A percentile compares a stretch with the other conserved stretches of the same genome.
phyloP scores from a whole-genome alignment of 2,888 invertebrate genomes.

The Callimorpha dominula region DNA sequence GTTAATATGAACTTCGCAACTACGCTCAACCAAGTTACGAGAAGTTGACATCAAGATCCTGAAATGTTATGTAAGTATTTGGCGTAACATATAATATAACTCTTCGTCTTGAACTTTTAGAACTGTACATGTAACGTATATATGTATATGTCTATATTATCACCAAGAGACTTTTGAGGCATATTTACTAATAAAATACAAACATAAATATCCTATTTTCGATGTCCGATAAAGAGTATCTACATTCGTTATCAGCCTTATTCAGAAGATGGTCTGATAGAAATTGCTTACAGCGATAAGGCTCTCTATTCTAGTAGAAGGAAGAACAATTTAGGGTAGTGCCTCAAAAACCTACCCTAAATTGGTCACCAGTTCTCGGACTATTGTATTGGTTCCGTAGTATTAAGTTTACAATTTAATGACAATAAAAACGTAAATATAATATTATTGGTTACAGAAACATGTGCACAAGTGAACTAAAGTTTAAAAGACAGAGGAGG shows the following conservation, averaged over 20 bases:
- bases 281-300: neutral
- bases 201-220: too few relatives aligned
- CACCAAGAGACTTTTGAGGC: neutral
- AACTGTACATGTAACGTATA: neutral
- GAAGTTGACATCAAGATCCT: constrained; percentile 26
- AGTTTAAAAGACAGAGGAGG: neutral
- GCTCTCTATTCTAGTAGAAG: neutral
- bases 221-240: too few relatives aligned
- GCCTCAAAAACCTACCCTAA: too few relatives aligned
- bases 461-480: neutral
- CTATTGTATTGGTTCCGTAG: too few relatives aligned
- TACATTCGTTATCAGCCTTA: too few relatives aligned
- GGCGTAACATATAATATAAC: neutral
- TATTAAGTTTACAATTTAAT: too few relatives aligned
- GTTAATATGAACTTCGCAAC: constrained; percentile 47
- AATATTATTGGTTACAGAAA: neutral
- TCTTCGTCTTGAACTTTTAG: neutral
- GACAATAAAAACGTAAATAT: neutral
- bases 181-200: too few relatives aligned
- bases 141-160: neutral
- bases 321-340: too few relatives aligned
- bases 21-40: constrained; percentile 39
- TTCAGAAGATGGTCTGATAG: neutral
- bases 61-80: constrained; percentile 9
- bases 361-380: too few relatives aligned